Base-by-base conservation (phyloP, 2,113 vertebrate species). In the Chlamydotis undulata region DNA sequence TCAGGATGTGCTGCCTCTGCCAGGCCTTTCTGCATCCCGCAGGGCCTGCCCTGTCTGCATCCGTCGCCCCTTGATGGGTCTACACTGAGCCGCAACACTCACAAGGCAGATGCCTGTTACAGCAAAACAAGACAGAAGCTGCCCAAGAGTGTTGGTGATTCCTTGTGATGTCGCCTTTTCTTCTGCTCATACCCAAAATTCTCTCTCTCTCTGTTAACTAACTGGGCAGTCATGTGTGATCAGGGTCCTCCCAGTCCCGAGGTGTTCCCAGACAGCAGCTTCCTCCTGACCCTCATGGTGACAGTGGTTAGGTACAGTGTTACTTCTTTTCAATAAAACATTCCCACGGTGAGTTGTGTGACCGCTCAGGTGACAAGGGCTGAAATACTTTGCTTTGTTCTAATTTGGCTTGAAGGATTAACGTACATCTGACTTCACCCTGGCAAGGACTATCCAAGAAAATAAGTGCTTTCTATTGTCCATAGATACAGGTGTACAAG, bases 21-120 rank as follows among this genome's bases (percentile, higher is more conserved):
- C 37, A 1, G 25, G 14, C 31, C n/a, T 23, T 49, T 4, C 80
- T 3, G 53, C 1, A 4, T 19, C 45, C n/a, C 6, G 1, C 39
- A 3, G 43, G 12, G 43, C 74, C 41, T 14, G 39, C 43, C 39
- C 3, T 6, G 18, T 7, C 77, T 52, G 45, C 45, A 0, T 1
- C 1, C 1, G 25, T 9, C 23, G 19, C 31, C 26, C 11, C 65
- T 19, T 1, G 2, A 2, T 2, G 64, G 47, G 37, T 15, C 68
- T 23, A 1, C 14, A 6, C 14, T 28, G 6, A 21, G 19, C 2
- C 3, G 13, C 43, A 21, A 35, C 21, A 10, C 60, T 60, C 37
- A 45, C 31, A 56, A n/a, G 50, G 26, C 4, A 26, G 17, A 9
- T 24, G 12, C 33, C n/a, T 47, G 0, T 11, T 24, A 26, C 5